Conservation (phyloP, 2,888 invertebrate genomes). For the Plebejus anna region DNA sequence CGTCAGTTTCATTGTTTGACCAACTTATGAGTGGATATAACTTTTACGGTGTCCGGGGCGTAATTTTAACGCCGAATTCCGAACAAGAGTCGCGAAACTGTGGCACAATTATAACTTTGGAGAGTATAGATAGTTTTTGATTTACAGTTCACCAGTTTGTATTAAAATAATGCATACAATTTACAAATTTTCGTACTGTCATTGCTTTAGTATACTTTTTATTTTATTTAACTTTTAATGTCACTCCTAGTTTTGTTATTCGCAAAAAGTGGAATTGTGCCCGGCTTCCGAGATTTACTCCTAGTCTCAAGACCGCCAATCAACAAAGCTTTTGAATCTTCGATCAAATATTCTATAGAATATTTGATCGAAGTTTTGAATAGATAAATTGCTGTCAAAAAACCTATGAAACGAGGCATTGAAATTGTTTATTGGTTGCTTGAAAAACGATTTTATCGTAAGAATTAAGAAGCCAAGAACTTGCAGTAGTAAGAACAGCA, state of each 20-base stretch:
- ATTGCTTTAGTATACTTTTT: neutral
- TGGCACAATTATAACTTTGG: conserved; percentile 72
- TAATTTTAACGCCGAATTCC: conserved; percentile 61
- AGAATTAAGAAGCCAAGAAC: neutral
- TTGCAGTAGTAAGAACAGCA: neutral
- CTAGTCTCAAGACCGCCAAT: no score
- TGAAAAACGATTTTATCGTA: no score
- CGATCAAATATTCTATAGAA: no score
- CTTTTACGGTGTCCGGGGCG: conserved; percentile 48
- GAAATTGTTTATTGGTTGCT: no score
- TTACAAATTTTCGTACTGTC: neutral
- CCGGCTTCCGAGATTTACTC: no score
- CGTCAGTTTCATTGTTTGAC: conserved; percentile 44
- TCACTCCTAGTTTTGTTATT: neutral
- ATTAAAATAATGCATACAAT: conserved; percentile 31
- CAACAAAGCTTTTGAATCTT: no score
- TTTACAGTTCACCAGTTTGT: conserved; percentile 56
- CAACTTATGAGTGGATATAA: conserved; percentile 47
- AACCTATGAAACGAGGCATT: no score
- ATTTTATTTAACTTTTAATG: neutral
- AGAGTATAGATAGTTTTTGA: conserved; percentile 70
- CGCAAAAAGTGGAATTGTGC: no score
- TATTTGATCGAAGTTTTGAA: no score
- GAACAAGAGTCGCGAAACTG: conserved; percentile 65
- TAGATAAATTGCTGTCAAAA: no score